Conservation (phyloP, 2,113 vertebrate species). For the Vanacampus margaritifer region DNA sequence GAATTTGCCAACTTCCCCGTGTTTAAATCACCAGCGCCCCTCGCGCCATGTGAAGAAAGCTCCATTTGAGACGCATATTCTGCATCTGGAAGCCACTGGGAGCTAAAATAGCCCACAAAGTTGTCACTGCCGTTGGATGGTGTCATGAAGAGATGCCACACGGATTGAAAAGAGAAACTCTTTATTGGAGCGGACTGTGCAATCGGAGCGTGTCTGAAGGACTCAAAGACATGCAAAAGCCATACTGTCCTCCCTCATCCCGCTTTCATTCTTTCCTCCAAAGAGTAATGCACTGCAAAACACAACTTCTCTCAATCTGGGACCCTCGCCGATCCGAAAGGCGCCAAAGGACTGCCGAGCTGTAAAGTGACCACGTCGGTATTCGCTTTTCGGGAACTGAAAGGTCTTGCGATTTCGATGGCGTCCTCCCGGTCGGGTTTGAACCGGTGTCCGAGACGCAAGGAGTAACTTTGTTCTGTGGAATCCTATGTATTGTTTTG, state of each 20-base stretch:
- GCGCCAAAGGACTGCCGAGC: conserved; percentile 41
- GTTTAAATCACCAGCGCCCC: conserved; percentile 73
- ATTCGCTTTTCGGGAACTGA: conserved; percentile 4
- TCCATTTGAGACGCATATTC: conserved; percentile 71
- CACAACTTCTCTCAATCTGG: conserved; percentile 20
- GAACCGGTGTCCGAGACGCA: not conserved
- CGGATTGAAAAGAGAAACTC: conserved; percentile 12
- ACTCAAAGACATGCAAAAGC: conserved; percentile 39
- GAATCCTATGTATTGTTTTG: not conserved
- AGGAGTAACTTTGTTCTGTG: not conserved
- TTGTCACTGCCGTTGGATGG: conserved; percentile 27
- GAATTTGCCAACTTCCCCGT: conserved; percentile 59
- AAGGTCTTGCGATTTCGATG: not conserved
- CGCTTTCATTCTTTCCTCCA: conserved; percentile 18
- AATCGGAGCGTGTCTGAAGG: not conserved
- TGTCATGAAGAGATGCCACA: conserved; percentile 30
- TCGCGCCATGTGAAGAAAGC: conserved; percentile 82
- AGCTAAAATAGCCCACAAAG: conserved; percentile 4
- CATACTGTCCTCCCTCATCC: conserved; percentile 46
- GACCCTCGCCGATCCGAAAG: conserved; percentile 12
- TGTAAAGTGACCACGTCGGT: not conserved
- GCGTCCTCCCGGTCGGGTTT: not conserved
- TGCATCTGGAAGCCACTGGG: not conserved
- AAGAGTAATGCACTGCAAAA: conserved; percentile 38
- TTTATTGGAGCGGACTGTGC: not conserved